phyloP scores from a whole-genome alignment of 2,888 invertebrate species.

The Acanthacorydalis orientalis region DNA sequence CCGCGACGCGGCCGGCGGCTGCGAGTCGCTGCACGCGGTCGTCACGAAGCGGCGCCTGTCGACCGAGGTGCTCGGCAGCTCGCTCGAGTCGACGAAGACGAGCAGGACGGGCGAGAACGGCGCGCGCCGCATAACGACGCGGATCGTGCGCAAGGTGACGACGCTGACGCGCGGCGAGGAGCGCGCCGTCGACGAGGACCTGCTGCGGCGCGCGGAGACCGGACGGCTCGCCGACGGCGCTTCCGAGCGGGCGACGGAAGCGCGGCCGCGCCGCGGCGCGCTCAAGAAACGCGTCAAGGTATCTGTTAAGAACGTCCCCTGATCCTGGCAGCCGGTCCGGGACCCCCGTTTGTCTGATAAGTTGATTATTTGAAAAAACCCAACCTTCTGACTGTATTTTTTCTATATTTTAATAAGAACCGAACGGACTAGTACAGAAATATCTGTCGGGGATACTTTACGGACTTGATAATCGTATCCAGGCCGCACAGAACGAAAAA shows the following conservation, averaged over 20 bases:
- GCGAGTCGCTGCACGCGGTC: slow-evolving; percentile 53
- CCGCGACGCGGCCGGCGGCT: slow-evolving; percentile 28
- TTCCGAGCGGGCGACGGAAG: slow-evolving; percentile 31
- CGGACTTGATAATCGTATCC: too few species aligned
- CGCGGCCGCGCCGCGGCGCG: slow-evolving; percentile 36
- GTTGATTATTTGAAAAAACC: too few species aligned
- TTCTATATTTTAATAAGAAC: too few species aligned
- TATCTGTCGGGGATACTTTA: too few species aligned
- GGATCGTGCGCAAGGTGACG: slow-evolving; percentile 76
- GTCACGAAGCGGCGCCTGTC: slow-evolving; percentile 67
- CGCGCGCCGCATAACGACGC: slow-evolving; percentile 66
- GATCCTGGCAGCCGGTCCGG: too few species aligned
- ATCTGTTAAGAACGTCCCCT: too few species aligned
- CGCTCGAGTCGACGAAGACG: slow-evolving; percentile 68
- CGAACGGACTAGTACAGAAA: too few species aligned
- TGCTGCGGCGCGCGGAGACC: slow-evolving; percentile 37
- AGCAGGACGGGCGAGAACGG: slow-evolving; percentile 65
- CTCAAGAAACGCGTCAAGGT: slow-evolving; percentile 66
- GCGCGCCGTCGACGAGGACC: slow-evolving; percentile 51
- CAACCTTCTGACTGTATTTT: too few species aligned
- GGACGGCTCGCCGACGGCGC: slow-evolving; percentile 33
- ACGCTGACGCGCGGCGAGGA: slow-evolving; percentile 78
- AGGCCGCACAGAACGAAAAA: too few species aligned
- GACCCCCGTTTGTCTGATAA: too few species aligned
- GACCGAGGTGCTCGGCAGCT: slow-evolving; percentile 72